These are phyloP conservation scores for Lepilemur ruficaudatus DNA, from an alignment of 2,797 vertebrate species.

Conservation along the genomic window DNA sequence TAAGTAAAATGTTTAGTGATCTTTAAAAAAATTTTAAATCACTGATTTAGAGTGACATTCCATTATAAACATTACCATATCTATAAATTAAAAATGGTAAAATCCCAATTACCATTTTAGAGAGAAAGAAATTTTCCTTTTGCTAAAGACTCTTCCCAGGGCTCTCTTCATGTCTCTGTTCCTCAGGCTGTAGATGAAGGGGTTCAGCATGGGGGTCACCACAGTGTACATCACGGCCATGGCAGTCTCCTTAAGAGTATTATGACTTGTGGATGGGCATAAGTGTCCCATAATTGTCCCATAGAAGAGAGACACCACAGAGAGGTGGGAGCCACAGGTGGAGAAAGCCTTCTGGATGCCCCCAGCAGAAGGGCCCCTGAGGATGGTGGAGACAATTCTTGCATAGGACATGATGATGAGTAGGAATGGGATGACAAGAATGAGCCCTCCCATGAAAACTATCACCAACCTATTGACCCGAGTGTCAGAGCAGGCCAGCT, in stretches of 20 bases:
- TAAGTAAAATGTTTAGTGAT: background rate
- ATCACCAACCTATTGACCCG: background rate
- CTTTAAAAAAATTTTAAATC: background rate
- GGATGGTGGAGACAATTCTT: background rate
- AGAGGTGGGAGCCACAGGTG: conserved; percentile 27
- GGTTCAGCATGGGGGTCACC: conserved; percentile 56
- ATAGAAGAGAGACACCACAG: conserved; percentile 32
- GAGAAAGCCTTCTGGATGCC: conserved; percentile 44
- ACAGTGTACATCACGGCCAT: conserved; percentile 51
- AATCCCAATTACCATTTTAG: background rate
- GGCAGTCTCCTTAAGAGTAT: background rate
- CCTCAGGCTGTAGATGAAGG: conserved; percentile 67
- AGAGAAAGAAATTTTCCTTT: background rate
- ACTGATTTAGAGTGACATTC: background rate
- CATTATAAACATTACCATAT: background rate
- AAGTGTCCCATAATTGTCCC: conserved; percentile 41
- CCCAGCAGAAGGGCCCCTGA: background rate
- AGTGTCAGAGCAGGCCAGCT: background rate
- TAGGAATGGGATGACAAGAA: conserved; percentile 13
- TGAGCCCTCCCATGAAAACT: background rate
- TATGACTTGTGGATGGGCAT: background rate
- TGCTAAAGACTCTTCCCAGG: background rate
- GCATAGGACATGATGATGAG: background rate
- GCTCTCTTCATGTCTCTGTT: conserved; percentile 65
- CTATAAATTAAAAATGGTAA: background rate